Evolutionary conservation across 2,888 invertebrate species (phyloP).

Genomic region (Drosophila koepferae): DNA sequence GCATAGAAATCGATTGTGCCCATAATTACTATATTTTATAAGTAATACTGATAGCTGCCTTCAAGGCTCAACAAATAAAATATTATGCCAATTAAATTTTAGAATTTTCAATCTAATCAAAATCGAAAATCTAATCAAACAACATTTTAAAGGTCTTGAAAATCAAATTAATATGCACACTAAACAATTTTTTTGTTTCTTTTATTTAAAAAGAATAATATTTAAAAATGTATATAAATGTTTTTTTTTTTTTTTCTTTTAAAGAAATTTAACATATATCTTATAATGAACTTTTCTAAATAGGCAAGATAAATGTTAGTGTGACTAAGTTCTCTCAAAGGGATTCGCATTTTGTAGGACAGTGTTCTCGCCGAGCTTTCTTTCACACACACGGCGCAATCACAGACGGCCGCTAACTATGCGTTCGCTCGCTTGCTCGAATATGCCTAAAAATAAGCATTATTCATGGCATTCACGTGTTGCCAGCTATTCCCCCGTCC

Average conservation of each 20-base stretch:
- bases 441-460: constrained; percentile 48
- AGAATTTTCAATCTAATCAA: no score
- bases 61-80: not conserved
- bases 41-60: not conserved
- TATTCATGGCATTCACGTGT: constrained; percentile 43
- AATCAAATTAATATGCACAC: no score
- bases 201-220: no score
- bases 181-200: no score
- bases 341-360: constrained; percentile 6
- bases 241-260: no score
- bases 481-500: not conserved
- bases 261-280: no score
- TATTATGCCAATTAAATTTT: not conserved
- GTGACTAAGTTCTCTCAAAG: not conserved
- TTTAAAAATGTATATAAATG: no score
- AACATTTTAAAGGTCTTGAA: no score
- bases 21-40: not conserved
- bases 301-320: not conserved
- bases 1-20: not conserved
- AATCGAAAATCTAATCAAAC: no score
- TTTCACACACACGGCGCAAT: constrained; percentile 32
- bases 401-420: constrained; percentile 25
- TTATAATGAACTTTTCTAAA: not conserved
- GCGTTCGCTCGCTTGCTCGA: not conserved
- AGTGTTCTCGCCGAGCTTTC: constrained; percentile 12